These are phyloP conservation scores for Heteropelma amictum DNA, from an alignment of 2,888 invertebrate species.

Conservation along the genomic window DNA sequence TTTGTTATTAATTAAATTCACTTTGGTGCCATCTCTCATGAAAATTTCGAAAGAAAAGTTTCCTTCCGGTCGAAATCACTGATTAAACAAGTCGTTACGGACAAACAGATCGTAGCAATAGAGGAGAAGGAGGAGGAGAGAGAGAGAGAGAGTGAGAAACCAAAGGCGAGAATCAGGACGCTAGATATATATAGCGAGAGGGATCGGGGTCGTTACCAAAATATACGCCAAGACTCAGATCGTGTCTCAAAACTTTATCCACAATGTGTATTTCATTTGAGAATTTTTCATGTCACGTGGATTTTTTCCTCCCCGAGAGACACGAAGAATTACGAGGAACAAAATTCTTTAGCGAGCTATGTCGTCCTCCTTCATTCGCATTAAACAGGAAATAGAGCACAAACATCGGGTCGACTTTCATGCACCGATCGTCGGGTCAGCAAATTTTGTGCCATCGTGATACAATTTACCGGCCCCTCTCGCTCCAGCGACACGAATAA, in stretches of 20 bases:
- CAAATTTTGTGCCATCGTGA: constrained; percentile 44
- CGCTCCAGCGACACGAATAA: not conserved
- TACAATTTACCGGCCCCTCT: constrained; percentile 4
- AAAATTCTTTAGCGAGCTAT: no score
- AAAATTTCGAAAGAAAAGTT: no score
- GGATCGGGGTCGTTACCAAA: constrained; percentile 78
- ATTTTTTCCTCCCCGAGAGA: no score
- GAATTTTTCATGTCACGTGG: not conserved
- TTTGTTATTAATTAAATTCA: no score
- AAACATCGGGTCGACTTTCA: constrained; percentile 46
- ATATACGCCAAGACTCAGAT: constrained; percentile 75
- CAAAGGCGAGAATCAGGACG: constrained; percentile 73
- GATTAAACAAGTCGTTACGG: no score
- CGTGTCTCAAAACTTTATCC: constrained; percentile 69
- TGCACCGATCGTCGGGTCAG: constrained; percentile 45
- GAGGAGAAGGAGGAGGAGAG: constrained; percentile 8
- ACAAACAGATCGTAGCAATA: constrained; percentile 5
- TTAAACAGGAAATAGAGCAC: constrained; percentile 56
- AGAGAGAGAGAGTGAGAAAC: constrained; percentile 11
- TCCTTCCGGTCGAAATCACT: no score
- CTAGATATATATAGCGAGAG: constrained; percentile 75
- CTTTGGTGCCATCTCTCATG: no score
- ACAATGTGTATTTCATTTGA: constrained; percentile 60
- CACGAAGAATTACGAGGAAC: not conserved
- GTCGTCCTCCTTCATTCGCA: no score